Base-by-base conservation (phyloP, 2,113 vertebrate species). In the Siniperca chuatsi region DNA sequence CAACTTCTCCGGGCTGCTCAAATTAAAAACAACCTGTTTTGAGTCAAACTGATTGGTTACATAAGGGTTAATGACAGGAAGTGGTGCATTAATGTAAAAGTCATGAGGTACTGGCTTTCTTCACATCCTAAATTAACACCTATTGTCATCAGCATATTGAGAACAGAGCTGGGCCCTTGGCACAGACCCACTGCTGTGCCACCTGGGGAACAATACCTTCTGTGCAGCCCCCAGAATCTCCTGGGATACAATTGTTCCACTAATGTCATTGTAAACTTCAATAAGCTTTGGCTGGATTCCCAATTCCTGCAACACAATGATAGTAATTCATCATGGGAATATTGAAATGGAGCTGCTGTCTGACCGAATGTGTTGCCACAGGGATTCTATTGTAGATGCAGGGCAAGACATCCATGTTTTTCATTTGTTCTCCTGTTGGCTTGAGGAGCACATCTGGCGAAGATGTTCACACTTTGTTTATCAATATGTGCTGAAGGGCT, bases 251-350 rank as follows among this genome's bases (percentile, higher is more conserved):
- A 92, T 94, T 93, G 91, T 94, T 92, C 69, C 79, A 58, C 81
- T 91, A 88, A 92, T 90, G 88, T 88, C 85, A 82, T 82, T 92
- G 87, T 91, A 85, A 82, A 90, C 86, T 91, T 87, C 92, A 87
- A 89, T 66, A 75, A 80, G 77, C 82, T 90, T 85, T 94, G 92
- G 92, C 92, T 40, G 52, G 1, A 15, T 57, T 91, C 89, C 89
- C 77, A 73, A 92, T 73, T 89, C 85, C 88, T 89, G 85, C 80
- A 66, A 78, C 80, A 94, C 93, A 91, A 92, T 88, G 79, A 87
- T 48, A 76, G 72, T 71, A 84, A 93, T 93, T 86, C 85, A 90
- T 94, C 90, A 91, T 54, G 57, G 87, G 85, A 78, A 88, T 93
- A 91, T 88, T 91, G 87, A 90, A 92, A 87, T 20, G 60, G 68